Evolutionary conservation across 1,140 invertebrate species (phyloP), one percentile per base, ranked within the genome.

Genomic region (Gerris buenoi): DNA sequence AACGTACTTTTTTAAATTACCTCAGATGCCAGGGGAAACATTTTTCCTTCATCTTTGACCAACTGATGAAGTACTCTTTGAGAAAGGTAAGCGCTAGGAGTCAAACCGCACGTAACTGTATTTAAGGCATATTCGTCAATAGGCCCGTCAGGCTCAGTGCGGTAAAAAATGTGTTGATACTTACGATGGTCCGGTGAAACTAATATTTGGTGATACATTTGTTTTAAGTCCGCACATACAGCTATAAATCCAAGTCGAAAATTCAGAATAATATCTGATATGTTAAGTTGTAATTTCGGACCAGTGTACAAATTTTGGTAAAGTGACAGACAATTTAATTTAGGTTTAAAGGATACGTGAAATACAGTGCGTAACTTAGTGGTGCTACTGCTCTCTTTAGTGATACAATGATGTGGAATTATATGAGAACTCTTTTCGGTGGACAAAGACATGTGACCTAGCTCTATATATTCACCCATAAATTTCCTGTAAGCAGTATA

Each of bases 1-100:
- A 79, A 82, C 65, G 77, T 77, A 68, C 18, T 46, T 46, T 46
- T 18, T 18, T 10, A 10, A 46, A 46, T 46, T 10, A 18, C 33
- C 18, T 46, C 18, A 46, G 33, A 5, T 10, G 33, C 33, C 5
- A 46, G 33, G 18, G 33, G 33, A 18, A 10, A 46, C 18, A 10
- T 5, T 46, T 46, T 46, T 5, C 33, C 33, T 46, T 46, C 33
- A 46, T 46, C 33, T 10, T 46, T 5, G 18, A 18, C 33, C 18
- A 46, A 18, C 18, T 46, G 33, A 46, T 18, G 33, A 10, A 46
- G 33, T 5, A 5, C 5, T 46, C 33, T 46, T 46, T 46, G 33
- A 10, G 33, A 5, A 5, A 10, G 33, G 18, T 46, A 46, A 46
- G 33, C 33, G 18, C 33, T 46, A 46, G 33, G 33, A 10, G 5